These are phyloP conservation scores for Balaeniceps rex DNA, from an alignment of 2,113 vertebrate genomes.

Conservation along the genomic window DNA sequence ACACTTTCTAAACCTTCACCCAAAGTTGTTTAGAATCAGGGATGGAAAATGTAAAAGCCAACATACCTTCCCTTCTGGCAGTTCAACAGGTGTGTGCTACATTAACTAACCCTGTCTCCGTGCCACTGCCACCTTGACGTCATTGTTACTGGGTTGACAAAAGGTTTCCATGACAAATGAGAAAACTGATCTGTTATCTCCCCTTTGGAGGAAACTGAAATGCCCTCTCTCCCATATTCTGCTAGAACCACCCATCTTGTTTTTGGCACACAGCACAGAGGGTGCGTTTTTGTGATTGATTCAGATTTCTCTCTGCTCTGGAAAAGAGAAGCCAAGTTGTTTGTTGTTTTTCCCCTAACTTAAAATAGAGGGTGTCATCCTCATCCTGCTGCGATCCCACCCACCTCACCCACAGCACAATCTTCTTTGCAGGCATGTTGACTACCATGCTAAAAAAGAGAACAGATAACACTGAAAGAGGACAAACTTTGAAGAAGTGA, in stretches of 20 bases:
- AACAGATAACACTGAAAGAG: slow-evolving; percentile 12
- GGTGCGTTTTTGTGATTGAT: neutral
- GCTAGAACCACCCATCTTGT: slow-evolving; percentile 30
- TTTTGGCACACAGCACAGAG: neutral
- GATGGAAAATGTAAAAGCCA: slow-evolving; percentile 11
- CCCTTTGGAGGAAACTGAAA: slow-evolving; percentile 25
- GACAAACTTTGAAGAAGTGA: neutral
- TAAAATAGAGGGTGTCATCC: neutral
- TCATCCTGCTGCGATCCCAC: neutral
- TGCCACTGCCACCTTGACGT: slow-evolving; percentile 54
- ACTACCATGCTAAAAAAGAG: neutral
- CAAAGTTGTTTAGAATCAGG: neutral
- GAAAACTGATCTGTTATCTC: slow-evolving; percentile 64
- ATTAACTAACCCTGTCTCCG: neutral
- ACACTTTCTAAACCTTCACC: neutral
- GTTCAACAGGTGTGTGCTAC: slow-evolving; percentile 60
- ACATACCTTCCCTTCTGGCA: slow-evolving; percentile 60
- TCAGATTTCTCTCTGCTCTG: neutral
- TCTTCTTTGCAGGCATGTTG: neutral
- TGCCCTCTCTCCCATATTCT: slow-evolving; percentile 31
- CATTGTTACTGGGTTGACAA: slow-evolving; percentile 65
- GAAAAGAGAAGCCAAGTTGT: neutral
- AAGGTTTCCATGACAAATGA: slow-evolving; percentile 67
- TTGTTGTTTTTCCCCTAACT: neutral
- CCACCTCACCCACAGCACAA: neutral